phyloP scores from a whole-genome alignment of 1,140 invertebrate species.

The Chelonus insularis region DNA sequence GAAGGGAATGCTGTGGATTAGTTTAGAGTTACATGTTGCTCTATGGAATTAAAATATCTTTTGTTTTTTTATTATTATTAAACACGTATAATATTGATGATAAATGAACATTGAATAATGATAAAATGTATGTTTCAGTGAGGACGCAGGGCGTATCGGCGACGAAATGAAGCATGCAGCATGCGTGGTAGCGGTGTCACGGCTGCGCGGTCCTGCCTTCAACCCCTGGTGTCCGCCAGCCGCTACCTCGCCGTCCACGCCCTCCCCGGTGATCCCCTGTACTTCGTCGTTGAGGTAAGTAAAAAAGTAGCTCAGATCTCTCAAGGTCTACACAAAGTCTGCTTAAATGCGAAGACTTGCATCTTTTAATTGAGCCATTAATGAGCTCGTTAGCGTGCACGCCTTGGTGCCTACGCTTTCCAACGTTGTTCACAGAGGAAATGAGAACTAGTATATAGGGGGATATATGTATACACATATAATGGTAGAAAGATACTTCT shows the following conservation, averaged over 20 bases:
- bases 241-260: constrained; percentile 67
- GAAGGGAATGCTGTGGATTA: no score
- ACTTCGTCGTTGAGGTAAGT: constrained; percentile 67
- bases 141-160: constrained; percentile 59
- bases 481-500: neutral
- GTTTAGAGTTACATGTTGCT: no score
- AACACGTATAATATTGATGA: no score
- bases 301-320: neutral
- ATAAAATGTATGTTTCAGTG: constrained; percentile 42
- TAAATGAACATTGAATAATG: no score
- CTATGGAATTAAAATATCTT: no score
- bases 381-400: constrained; percentile 27
- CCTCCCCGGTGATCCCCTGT: constrained; percentile 66
- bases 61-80: no score
- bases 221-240: constrained; percentile 64
- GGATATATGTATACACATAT: neutral
- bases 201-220: constrained; percentile 62
- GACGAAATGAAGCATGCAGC: constrained; percentile 62
- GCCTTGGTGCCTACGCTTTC: constrained; percentile 16
- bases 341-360: neutral
- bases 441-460: neutral
- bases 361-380: constrained; percentile 34
- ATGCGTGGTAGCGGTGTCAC: constrained; percentile 62
- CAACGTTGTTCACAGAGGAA: constrained; percentile 13
- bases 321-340: constrained; percentile 8